Evolutionary conservation across 2,888 invertebrate genomes (phyloP), one percentile per base, ranked within the genome.

Genomic region (Acanthococcus lagerstroemiae): DNA sequence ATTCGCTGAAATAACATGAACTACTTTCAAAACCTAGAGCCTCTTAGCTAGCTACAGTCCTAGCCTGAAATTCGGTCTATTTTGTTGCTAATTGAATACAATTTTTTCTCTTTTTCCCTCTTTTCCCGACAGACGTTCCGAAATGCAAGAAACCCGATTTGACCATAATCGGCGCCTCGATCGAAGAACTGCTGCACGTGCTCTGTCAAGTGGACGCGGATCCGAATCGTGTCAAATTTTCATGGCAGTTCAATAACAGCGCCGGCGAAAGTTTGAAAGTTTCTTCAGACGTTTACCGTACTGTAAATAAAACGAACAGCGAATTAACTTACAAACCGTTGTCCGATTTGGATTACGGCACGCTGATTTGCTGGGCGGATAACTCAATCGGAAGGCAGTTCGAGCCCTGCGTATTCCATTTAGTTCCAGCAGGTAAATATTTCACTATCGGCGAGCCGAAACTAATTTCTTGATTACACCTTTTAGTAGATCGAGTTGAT

Each of bases 251-350:
- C 69, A 72, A 72, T 68, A 72, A 72, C 67, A 72, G 71, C 61
- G 54, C 30, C 5, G 72, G 72, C 6, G 75, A 75, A 67, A 74
- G 73, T 65, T 72, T 73, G 67, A 73, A 76, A 58, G 78, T 78
- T 65, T 76, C 77, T 5, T 72, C 72, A 1, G 70, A 71, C 22
- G 74, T 76, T 69, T 76, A 75, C 68, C 77, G 80, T 72, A 80
- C 80, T 69, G 80, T 80, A 68, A 83, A 83, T 71, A 82, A 85
- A 50, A 87, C 87, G 67, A 79, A 82, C 67, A 90, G 89, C 74
- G 88, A 90, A 74, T 79, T 91, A 69, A 84, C 84, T 74, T 91
- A 91, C 77, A 87, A 86, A 60, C 88, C 90, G 4, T 85, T 86
- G 70, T 87, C 87, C 60, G 88, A 88, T 73, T 78, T 83, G 72